Evolutionary conservation across 2,888 invertebrate genomes (phyloP).

Genomic region (Temnothorax rugatulus): DNA sequence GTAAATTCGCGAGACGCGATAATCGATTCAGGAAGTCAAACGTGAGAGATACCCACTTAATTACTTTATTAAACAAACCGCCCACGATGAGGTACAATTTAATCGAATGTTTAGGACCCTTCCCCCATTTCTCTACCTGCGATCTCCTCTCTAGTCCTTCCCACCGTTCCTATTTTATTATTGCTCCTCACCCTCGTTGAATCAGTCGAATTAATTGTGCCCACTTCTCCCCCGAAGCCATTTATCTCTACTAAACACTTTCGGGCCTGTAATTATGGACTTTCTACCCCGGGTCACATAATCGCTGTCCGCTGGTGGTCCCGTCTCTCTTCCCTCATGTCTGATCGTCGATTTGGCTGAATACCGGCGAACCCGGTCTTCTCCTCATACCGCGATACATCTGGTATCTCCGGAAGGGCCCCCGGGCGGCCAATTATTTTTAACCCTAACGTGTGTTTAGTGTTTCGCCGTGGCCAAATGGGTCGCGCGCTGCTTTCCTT

Average conservation of each 20-base stretch:
- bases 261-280: slow-evolving; percentile 45
- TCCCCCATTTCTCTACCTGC: background rate
- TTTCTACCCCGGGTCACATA: slow-evolving; percentile 22
- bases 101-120: slow-evolving; percentile 25
- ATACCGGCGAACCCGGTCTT: slow-evolving; percentile 61
- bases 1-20: slow-evolving; percentile 14
- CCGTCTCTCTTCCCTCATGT: slow-evolving; percentile 26
- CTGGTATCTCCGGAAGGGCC: slow-evolving; percentile 60
- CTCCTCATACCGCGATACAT: slow-evolving; percentile 52
- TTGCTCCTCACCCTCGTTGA: slow-evolving; percentile 23
- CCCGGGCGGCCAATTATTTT: slow-evolving; percentile 78
- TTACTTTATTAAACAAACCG: slow-evolving; percentile 64
- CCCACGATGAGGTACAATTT: slow-evolving; percentile 30
- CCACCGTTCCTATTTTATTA: slow-evolving; percentile 34
- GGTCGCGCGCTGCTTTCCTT: slow-evolving; percentile 64
- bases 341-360: slow-evolving; percentile 75
- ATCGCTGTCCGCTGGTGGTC: slow-evolving; percentile 21
- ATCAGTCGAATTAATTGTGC: slow-evolving; percentile 47
- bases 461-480: slow-evolving; percentile 62
- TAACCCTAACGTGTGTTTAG: slow-evolving; percentile 72
- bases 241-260: slow-evolving; percentile 54
- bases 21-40: slow-evolving; percentile 57
- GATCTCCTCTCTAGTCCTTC: background rate
- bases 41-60: slow-evolving; percentile 43
- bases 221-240: slow-evolving; percentile 37